Conservation (phyloP, 2,888 invertebrate species). For the Hyposoter didymator region DNA sequence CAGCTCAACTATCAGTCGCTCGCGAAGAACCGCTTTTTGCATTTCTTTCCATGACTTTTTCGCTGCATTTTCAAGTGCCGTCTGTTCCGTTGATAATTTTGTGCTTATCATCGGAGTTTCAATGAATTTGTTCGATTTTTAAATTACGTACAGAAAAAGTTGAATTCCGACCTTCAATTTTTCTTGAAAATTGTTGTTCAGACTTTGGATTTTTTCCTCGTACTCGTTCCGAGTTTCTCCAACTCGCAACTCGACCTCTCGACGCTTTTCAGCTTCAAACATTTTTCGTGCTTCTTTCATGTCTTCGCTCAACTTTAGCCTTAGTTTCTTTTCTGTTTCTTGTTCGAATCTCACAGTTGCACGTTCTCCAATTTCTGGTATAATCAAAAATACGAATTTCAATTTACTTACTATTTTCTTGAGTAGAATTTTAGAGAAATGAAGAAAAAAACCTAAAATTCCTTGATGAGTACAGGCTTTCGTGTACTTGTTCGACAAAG, state of each 20-base stretch:
- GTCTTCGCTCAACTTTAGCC: slow-evolving; percentile 68
- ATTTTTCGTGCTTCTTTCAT: slow-evolving; percentile 71
- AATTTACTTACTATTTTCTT: slow-evolving; percentile 23
- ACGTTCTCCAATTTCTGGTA: slow-evolving; percentile 72
- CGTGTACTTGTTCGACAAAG: slow-evolving; percentile 66
- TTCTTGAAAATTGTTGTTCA: slow-evolving; percentile 69
- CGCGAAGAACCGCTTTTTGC: slow-evolving; percentile 72
- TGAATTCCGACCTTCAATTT: slow-evolving; percentile 70
- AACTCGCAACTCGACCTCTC: slow-evolving; percentile 67
- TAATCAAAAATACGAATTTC: slow-evolving; percentile 1
- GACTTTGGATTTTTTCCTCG: slow-evolving; percentile 67
- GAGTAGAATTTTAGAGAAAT: not conserved
- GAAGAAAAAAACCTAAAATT: slow-evolving; percentile 73
- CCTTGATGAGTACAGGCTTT: slow-evolving; percentile 75
- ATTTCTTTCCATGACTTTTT: slow-evolving; percentile 67
- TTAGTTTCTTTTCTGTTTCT: slow-evolving; percentile 71
- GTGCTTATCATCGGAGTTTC: not conserved
- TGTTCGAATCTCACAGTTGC: slow-evolving; percentile 70
- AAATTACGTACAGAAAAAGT: not conserved
- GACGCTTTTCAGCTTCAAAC: slow-evolving; percentile 76
- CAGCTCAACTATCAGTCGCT: slow-evolving; percentile 72
- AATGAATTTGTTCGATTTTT: not conserved
- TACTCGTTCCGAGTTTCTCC: slow-evolving; percentile 69
- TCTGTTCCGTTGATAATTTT: slow-evolving; percentile 60
- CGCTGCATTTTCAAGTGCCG: slow-evolving; percentile 66